Conservation (phyloP, 2,113 vertebrate genomes). For the Trematocara stigmaticum region DNA sequence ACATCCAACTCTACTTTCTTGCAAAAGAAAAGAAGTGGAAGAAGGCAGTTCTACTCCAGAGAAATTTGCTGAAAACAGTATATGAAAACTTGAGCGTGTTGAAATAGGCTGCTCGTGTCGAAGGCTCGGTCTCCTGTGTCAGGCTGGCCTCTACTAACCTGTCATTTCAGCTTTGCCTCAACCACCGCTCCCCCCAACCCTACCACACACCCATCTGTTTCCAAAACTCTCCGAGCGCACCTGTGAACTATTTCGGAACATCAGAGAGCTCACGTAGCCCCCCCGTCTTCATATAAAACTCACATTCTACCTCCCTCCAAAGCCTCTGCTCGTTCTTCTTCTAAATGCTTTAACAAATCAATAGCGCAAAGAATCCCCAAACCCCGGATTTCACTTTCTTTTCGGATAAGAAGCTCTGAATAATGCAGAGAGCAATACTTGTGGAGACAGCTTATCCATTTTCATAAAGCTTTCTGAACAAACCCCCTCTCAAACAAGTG, state of each 20-base stretch:
- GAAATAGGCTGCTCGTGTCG: slow-evolving; percentile 19
- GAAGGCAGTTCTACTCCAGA: slow-evolving; percentile 3
- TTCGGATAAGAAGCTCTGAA: slow-evolving; percentile 27
- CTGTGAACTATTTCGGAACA: slow-evolving; percentile 70
- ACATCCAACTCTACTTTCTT: not conserved
- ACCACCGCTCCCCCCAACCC: not conserved
- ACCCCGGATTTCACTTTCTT: slow-evolving; percentile 28
- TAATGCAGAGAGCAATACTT: slow-evolving; percentile 46
- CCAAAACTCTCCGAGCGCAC: slow-evolving; percentile 60
- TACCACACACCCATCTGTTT: slow-evolving; percentile 38
- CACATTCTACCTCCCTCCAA: slow-evolving; percentile 19
- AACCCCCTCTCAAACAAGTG: slow-evolving; percentile 12
- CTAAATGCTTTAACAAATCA: slow-evolving; percentile 57
- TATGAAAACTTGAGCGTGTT: slow-evolving; percentile 14
- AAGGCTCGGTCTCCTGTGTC: slow-evolving; percentile 18
- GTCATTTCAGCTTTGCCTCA: slow-evolving; percentile 54
- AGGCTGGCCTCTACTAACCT: slow-evolving; percentile 41
- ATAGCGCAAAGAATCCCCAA: slow-evolving; percentile 32
- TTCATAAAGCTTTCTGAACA: slow-evolving; percentile 26
- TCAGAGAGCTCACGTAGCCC: slow-evolving; percentile 40
- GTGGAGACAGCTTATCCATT: slow-evolving; percentile 44
- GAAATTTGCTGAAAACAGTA: slow-evolving; percentile 12
- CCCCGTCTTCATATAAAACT: slow-evolving; percentile 29
- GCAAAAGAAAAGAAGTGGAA: not conserved
- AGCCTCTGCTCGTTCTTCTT: slow-evolving; percentile 12